A percentile compares a stretch with the other conserved stretches of the same genome.
Evolutionary conservation across 2,888 invertebrate genomes (phyloP).

Genomic region (Trichopoda pennipes): DNA sequence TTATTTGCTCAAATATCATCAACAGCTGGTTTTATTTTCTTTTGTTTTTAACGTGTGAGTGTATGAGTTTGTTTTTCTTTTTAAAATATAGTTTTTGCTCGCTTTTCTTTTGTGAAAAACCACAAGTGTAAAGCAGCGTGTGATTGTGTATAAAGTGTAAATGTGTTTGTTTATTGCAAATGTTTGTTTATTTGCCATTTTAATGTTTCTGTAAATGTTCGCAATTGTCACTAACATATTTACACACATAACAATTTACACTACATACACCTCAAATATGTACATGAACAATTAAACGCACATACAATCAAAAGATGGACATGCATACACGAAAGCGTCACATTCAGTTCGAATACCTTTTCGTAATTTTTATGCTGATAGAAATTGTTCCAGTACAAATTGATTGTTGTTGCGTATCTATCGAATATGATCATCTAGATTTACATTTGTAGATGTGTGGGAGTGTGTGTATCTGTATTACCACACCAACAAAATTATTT

Average conservation of each 20-base stretch:
- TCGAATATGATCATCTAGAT: too few relatives aligned
- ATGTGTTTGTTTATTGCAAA: constrained; percentile 66
- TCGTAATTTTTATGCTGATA: constrained; percentile 8
- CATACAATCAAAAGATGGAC: neutral
- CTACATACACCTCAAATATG: constrained; percentile 11
- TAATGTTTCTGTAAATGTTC: constrained; percentile 71
- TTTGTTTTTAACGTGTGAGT: constrained; percentile 33
- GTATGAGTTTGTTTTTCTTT: constrained; percentile 32
- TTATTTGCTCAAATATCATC: constrained; percentile 58
- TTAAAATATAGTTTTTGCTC: constrained; percentile 1
- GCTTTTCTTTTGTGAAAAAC: constrained; percentile 33
- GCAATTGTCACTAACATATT: constrained; percentile 62
- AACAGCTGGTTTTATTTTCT: constrained; percentile 66
- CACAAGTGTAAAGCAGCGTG: constrained; percentile 55
- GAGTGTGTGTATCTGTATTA: too few relatives aligned
- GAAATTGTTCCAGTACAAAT: constrained; percentile 35
- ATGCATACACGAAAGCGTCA: neutral
- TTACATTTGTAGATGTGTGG: too few relatives aligned
- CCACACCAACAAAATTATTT: too few relatives aligned
- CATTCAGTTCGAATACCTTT: neutral
- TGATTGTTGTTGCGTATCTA: neutral
- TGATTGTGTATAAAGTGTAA: constrained; percentile 43
- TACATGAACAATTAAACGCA: constrained; percentile 15
- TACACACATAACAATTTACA: constrained; percentile 49
- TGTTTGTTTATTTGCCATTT: constrained; percentile 64